Evolutionary conservation across 2,888 invertebrate genomes (phyloP), one percentile per base, ranked within the genome.

Genomic region (Hermaeophaga mercurialis): DNA sequence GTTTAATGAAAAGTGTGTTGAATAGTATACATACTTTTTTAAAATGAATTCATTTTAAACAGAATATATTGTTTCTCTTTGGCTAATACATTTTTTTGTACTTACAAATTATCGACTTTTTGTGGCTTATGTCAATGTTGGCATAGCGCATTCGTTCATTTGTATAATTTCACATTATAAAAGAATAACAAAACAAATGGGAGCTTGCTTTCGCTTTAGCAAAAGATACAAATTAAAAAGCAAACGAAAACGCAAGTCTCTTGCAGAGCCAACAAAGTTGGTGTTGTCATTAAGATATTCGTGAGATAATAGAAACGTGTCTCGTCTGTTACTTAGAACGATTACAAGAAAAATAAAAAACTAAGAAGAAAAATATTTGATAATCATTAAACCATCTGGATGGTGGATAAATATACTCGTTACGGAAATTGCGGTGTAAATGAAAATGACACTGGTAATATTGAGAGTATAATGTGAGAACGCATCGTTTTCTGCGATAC

Each of bases 271-370:
- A 38, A 34, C n/a, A 11, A 12, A 39, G 39, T 39, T 39, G 48
- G 22, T 22, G 22, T 22, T 48, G 48, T 36, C 49, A 49, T 49
- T 49, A 49, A 49, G 49, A 49, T 49, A 49, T 49, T 49, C 49
- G 49, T 49, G 49, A 39, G 49, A 49, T 49, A 28, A 49, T 49
- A 49, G 14, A 49, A 39, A 39, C 49, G 49, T 39, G 49, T 14
- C 28, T 49, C 28, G 39, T 39, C 49, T 39, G 39, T 39, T 49
- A 18, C 49, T 49, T 31, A 1, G 18, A 49, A 38, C 38, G 39
- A 38, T 4, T 17, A 36, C 36, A 17, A 36, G 15, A 36, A 36
- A 2, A 6, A 12, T 6, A 15, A 38, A 2, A 15, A 9, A 6
- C 7, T 4, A n/a, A 38, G 3, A 7, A 9, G 17, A 17, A 18